A percentile compares a stretch with the other conserved stretches of the same genome.
phyloP scores from a whole-genome alignment of 2,113 vertebrate genomes.

The Rhynchopsitta pachyrhyncha region DNA sequence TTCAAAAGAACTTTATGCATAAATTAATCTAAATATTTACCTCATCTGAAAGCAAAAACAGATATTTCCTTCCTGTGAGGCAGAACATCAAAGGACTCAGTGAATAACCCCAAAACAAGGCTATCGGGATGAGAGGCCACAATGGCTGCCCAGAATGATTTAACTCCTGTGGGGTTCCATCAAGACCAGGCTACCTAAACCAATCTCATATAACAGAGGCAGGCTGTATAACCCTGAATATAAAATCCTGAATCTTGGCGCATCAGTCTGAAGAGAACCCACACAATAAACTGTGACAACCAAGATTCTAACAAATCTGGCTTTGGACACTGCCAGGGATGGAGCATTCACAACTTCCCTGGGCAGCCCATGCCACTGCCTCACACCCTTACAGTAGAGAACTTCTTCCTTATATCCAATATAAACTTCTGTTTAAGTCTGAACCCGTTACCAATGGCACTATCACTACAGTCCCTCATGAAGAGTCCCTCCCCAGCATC shows the following conservation, averaged over 20 bases:
- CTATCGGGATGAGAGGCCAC: neutral
- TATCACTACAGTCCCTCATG: no score
- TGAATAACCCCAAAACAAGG: neutral
- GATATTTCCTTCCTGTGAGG: neutral
- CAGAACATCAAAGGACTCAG: neutral
- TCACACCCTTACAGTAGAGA: neutral
- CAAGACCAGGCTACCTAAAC: neutral
- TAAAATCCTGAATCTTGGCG: neutral
- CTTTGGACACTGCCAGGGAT: neutral
- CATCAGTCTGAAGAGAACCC: neutral
- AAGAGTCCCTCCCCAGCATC: no score
- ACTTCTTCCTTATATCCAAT: no score
- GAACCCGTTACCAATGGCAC: no score
- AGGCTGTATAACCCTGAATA: neutral
- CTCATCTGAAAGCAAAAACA: neutral
- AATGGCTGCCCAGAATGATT: neutral
- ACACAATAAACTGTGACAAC: neutral
- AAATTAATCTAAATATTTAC: neutral
- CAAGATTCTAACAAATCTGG: neutral
- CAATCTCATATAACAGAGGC: no score
- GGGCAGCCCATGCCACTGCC: neutral
- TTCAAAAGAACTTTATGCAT: neutral
- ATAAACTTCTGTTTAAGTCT: no score
- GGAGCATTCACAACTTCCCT: neutral
- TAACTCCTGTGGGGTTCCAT: neutral